Evolutionary conservation across 2,797 vertebrate genomes (phyloP).

Genomic region (Rhinogobio ventralis): DNA sequence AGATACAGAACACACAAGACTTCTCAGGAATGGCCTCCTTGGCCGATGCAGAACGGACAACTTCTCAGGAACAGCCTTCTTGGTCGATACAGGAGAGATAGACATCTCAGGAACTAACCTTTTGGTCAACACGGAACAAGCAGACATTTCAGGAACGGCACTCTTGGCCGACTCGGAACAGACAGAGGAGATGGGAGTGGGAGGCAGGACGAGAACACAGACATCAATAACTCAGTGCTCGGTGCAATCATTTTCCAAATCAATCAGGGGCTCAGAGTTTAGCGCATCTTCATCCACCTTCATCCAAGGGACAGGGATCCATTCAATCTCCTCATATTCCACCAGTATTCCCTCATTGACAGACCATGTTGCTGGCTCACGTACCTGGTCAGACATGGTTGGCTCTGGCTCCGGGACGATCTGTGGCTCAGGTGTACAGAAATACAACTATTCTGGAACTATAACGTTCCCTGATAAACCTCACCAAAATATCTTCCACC

Average conservation of each 20-base stretch:
- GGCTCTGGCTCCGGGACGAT: neutral
- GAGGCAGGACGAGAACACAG: neutral
- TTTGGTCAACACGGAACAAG: neutral
- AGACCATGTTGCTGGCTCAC: neutral
- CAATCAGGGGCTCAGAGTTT: neutral
- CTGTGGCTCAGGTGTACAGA: neutral
- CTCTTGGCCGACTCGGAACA: neutral
- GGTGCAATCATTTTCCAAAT: neutral
- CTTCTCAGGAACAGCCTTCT: too few relatives aligned
- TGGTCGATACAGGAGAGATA: neutral
- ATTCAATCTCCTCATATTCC: neutral
- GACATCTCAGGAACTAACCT: neutral
- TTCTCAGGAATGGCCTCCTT: too few relatives aligned
- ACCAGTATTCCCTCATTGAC: neutral
- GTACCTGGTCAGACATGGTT: neutral
- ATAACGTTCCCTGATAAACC: conserved; percentile 17
- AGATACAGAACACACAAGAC: too few relatives aligned
- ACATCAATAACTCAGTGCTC: neutral
- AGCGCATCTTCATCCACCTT: neutral
- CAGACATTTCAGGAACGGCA: neutral
- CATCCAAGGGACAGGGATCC: neutral
- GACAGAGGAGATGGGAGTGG: neutral
- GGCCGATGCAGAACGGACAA: neutral
- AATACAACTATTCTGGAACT: neutral
- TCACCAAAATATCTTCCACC: conserved; percentile 4